Evolutionary conservation across 1,140 invertebrate genomes (phyloP), one percentile per base, ranked within the genome.

Genomic region (Aphidius ervi): DNA sequence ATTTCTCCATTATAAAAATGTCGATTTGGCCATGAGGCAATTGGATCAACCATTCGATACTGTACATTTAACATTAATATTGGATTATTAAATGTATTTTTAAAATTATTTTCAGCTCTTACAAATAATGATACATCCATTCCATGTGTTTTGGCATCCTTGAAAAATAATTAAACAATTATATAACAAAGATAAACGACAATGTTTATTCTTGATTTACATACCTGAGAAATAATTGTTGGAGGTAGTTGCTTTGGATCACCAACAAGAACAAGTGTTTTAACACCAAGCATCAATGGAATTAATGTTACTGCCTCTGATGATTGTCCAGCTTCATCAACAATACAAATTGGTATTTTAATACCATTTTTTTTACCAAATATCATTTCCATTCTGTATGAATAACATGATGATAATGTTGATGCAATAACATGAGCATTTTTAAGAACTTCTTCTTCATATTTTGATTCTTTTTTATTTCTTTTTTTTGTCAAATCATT

Each of bases 291-390:
- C 67, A 87, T 83, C 5, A 97, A 76, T 0, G 94, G 93, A 55
- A 92, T 84, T 39, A 96, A 75, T n/a, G 87, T 87, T 67, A 92
- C 90, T 0, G 89, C 85, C 76, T 97, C 94, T 20, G 86, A 86
- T 63, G 87, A 88, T 68, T 96, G 93, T 0, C 91, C 91, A 16
- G 94, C 93, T 78, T 98, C 94, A 74, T 98, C 94, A 41, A 97
- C 84, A 40, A 97, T 93, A 69, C 94, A 95, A 48, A 89, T 82
- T 54, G 89, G 86, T 70, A 95, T 92, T 7, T 77, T 45, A 31
- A 31, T 31, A 31, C 23, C 23, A 31, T 31, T 31, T 31, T 31
- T 31, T 31, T 31, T 31, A 31, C 6, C 20, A 45, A 16, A 59
- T 37, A 37, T 10, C n/a, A 40, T 41, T 62, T 40, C 39, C 47